phyloP scores from a whole-genome alignment of 2,797 vertebrate genomes.

The Pangasius larnaudii region DNA sequence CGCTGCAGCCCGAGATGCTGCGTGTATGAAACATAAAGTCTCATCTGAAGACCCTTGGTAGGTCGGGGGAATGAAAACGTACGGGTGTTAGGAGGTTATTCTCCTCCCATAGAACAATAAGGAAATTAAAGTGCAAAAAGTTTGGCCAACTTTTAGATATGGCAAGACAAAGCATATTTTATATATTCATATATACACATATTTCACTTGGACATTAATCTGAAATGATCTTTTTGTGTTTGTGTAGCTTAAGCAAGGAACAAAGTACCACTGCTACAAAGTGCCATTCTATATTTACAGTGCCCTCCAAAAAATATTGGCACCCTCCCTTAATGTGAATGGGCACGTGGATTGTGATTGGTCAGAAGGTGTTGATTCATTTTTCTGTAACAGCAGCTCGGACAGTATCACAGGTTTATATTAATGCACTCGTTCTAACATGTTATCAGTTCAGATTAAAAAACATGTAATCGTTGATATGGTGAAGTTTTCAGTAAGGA shows the following conservation, averaged over 20 bases:
- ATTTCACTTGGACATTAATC: not conserved
- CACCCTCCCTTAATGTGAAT: not conserved
- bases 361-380: not conserved
- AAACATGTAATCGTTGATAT: not conserved
- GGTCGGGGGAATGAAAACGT: slow-evolving; percentile 72
- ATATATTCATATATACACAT: not conserved
- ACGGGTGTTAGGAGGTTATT: slow-evolving; percentile 74
- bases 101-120: slow-evolving; percentile 78
- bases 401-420: not conserved
- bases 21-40: slow-evolving; percentile 84
- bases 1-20: slow-evolving; percentile 78
- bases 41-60: slow-evolving; percentile 80
- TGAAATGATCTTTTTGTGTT: not conserved
- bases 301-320: not conserved
- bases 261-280: not conserved
- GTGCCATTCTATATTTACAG: not conserved
- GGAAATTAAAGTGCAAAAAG: slow-evolving; percentile 58
- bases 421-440: not conserved
- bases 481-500: not conserved
- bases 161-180: not conserved
- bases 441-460: not conserved
- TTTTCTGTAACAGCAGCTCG: not conserved
- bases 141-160: slow-evolving; percentile 40
- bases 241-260: not conserved
- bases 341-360: not conserved